Base-by-base conservation (phyloP, 2,797 vertebrate species). In the Sorex maritimensis region DNA sequence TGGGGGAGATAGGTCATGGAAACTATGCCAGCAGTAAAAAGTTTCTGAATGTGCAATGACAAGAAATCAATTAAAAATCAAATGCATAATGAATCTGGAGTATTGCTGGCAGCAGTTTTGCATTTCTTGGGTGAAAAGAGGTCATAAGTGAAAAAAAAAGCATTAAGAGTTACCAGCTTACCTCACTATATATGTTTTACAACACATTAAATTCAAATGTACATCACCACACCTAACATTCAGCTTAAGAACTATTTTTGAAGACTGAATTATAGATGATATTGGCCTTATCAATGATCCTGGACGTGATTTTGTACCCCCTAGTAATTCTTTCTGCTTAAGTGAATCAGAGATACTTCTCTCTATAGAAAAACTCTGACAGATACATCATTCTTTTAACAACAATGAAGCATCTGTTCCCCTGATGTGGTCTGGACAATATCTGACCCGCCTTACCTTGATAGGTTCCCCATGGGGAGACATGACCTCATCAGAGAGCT, bases 391-490 rank as follows among this genome's bases (percentile, higher is more conserved):
- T 73, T 91, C 85, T 49, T 81, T 82, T 49, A 2, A 74, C 9
- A 91, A 80, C 23, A 88, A 89, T 1, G 61, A 68, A 82, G 24
- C 58, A 41, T 73, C 5, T 17, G 19, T 5, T 24, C 65, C 82
- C 3, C 26, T 38, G 74, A 78, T 79, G 28, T 61, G 55, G 81
- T 72, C 77, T 19, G 26, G 17, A 63, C 2, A 44, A 8, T n/a
- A 15, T 2, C 0, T 26, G 17, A 12, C 72, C 44, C 75, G 67
- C 49, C 98, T 98, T 87, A 99, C 99, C 99, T 99, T 99, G 97
- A 99, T 99, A 83, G 98, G 98, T 80, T 99, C 99, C 96, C 99
- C 99, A 49, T 99, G 99, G 80, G 99, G 99, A 89, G 99, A 99
- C 97, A 98, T 98, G 94, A 99, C 99, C 93, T 99, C 99, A 30